phyloP scores from a whole-genome alignment of 2,113 vertebrate species.

The Cyprinodon brontotheroides region DNA sequence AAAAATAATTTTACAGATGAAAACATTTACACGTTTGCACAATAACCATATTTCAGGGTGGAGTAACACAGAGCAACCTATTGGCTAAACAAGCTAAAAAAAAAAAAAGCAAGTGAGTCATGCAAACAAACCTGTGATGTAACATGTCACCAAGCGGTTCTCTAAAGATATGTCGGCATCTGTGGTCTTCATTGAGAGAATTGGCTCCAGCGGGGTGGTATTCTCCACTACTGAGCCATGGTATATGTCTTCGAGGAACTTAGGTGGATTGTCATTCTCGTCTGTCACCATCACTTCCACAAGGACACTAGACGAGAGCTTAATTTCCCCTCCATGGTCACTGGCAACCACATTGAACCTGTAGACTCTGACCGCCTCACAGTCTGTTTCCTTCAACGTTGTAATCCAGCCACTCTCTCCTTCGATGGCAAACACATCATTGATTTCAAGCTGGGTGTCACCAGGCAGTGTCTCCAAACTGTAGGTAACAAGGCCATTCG shows the following conservation, averaged over 20 bases:
- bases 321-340: constrained; percentile 86
- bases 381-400: constrained; percentile 85
- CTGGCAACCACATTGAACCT: constrained; percentile 88
- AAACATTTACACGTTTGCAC: neutral
- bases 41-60: neutral
- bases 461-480: constrained; percentile 80
- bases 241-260: constrained; percentile 86
- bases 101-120: neutral
- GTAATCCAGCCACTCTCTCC: constrained; percentile 93
- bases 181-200: constrained; percentile 84
- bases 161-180: constrained; percentile 89
- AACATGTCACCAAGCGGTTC: constrained; percentile 91
- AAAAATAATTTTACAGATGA: neutral
- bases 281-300: constrained; percentile 92
- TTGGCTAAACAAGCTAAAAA: neutral
- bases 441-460: constrained; percentile 71
- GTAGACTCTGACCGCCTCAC: constrained; percentile 83
- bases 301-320: constrained; percentile 88
- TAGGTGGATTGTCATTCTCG: constrained; percentile 93
- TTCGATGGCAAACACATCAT: constrained; percentile 87
- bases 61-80: neutral
- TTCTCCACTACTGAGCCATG: constrained; percentile 89
- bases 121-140: constrained; percentile 85
- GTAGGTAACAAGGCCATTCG: constrained; percentile 91
- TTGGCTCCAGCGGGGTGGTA: constrained; percentile 81